These are phyloP conservation scores for Pachyrhynchus sulphureomaculatus DNA, from an alignment of 1,140 invertebrate species.

Conservation along the genomic window DNA sequence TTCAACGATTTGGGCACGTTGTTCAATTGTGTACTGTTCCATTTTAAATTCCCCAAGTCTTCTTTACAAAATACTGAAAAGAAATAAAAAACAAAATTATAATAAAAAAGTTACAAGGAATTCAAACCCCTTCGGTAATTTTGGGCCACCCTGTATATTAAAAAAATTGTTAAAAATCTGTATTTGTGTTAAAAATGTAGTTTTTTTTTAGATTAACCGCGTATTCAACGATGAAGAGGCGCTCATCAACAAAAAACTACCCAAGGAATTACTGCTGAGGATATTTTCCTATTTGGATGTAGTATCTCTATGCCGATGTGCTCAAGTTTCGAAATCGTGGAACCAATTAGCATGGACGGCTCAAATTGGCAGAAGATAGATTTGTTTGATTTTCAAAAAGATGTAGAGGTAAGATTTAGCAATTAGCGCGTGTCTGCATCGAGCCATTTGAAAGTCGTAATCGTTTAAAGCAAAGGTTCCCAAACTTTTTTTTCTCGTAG, in stretches of 20 bases:
- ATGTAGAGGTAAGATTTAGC: conserved; percentile 80
- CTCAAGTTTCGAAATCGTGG: conserved; percentile 96
- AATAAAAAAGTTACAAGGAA: no score
- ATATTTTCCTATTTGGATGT: conserved; percentile 99
- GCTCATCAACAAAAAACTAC: conserved; percentile 93
- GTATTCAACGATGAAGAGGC: conserved; percentile 72
- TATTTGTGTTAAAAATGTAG: no score
- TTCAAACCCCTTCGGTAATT: no score
- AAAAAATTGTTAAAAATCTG: no score
- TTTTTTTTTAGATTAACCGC: conserved; percentile 44
- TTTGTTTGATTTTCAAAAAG: conserved; percentile 96
- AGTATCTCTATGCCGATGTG: conserved; percentile 95
- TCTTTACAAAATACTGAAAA: no score
- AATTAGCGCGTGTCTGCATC: not conserved
- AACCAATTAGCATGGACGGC: conserved; percentile 96
- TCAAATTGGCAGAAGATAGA: conserved; percentile 99
- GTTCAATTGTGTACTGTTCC: no score
- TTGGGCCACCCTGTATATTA: no score
- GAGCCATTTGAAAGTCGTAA: not conserved
- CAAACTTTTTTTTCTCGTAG: no score
- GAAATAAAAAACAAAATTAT: no score
- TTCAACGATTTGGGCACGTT: no score
- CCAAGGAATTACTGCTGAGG: conserved; percentile 90
- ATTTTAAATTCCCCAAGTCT: no score
- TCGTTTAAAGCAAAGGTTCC: not conserved